phyloP scores from a whole-genome alignment of 2,113 vertebrate species.

The Chiloscyllium plagiosum region DNA sequence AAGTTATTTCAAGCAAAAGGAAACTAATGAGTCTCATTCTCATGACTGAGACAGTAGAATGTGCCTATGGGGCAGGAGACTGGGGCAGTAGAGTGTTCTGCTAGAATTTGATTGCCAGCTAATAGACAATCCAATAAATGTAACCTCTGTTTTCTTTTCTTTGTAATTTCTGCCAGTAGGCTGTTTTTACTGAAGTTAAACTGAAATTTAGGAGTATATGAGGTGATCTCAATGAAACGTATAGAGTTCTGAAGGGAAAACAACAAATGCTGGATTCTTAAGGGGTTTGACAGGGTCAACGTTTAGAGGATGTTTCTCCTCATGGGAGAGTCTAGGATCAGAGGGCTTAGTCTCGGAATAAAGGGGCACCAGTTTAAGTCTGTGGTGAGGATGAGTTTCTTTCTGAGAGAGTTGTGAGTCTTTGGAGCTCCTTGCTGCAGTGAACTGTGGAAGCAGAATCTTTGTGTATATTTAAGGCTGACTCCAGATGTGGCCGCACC shows the following conservation, averaged over 20 bases:
- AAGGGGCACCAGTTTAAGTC: not conserved
- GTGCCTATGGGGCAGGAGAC: not conserved
- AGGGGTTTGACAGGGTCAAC: not conserved
- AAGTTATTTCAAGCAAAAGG: not conserved
- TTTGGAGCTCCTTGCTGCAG: no score
- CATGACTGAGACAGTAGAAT: not conserved
- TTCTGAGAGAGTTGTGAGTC: no score
- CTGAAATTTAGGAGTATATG: not conserved
- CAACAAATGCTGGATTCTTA: not conserved
- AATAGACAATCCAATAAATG: not conserved
- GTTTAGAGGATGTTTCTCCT: not conserved
- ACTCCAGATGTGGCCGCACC: no score
- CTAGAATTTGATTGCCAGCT: not conserved
- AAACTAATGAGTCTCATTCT: not conserved
- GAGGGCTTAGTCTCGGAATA: not conserved
- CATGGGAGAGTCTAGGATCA: not conserved
- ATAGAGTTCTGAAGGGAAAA: not conserved
- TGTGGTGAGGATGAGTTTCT: no score
- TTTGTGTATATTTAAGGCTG: no score
- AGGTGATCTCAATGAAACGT: not conserved
- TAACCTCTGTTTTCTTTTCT: not conserved
- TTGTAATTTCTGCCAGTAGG: no score
- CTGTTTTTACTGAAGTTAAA: no score
- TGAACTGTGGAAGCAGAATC: no score
- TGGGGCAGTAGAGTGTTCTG: not conserved